Evolutionary conservation across 53 echinoderm and acorn worm species (phyloP), one percentile per base, ranked within the genome.

Genomic region (Apostichopus leukothele): DNA sequence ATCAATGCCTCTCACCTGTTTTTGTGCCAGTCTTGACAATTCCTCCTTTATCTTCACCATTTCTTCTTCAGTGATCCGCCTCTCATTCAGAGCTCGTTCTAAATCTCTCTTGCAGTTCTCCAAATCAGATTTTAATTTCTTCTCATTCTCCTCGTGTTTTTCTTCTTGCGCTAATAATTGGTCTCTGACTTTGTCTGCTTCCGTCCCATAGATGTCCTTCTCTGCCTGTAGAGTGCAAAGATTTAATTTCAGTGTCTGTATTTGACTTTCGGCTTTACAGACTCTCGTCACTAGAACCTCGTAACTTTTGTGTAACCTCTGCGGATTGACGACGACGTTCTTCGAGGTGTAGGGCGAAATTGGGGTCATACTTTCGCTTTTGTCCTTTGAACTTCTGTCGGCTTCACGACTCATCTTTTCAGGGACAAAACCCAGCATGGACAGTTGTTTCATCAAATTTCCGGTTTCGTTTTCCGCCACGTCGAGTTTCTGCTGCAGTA

Each of bases 201-300:
- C 67, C 11, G 59, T 67, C 66, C 85, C 85, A 5, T 67, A 85
- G 6, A 63, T 8, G 52, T 87, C 88, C 73, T 74, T 74, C 50
- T 75, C 91, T 14, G 94, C 98, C 78, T 95, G 95, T 60, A 95
- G 51, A 14, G 95, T 73, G 77, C 98, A 97, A 74, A 97, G 88
- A 81, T 97, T 95, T 21, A 97, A 92, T 74, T 93, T 95, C n/a
- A 97, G 83, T 1, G 98, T 95, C 83, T 97, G 98, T 11, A 97
- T 87, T 68, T 92, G 93, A 79, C 98, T 97, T 90, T 97, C 98
- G 10, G 94, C 92, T 14, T 91, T 84, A 63, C 95, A 97, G 25
- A 95, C 90, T 26, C 98, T 90, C 14, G 89, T 67, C 10, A 97
- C 98, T 66, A 97, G 71, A 0, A 75, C 83, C 86, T 97, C 95